Base-by-base conservation (phyloP, 2,113 vertebrate genomes). In the Isichthys henryi region DNA sequence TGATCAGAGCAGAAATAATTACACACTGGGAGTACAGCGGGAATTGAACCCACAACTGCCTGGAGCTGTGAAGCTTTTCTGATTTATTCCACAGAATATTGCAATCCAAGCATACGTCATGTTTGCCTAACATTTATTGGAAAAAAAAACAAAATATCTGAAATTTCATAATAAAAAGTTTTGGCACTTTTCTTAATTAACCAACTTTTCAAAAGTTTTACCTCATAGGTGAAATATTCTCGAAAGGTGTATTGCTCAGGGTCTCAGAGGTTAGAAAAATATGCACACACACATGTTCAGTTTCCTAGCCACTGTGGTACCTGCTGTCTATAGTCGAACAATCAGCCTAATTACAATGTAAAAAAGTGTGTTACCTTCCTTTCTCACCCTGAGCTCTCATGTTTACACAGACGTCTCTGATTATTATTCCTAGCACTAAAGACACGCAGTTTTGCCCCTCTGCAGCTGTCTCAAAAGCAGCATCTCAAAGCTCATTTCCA, bases 401-500 rank as follows among this genome's bases (percentile, higher is more conserved):
- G 74, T 91, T 92, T 90, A 90, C 88, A 35, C 35, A 90, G 74
- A 90, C 92, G 86, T 80, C 89, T 56, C 88, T 87, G 92, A 92
- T 92, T 91, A 89, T 89, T 90, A 88, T 93, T 48, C 90, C 2
- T 11, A 48, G 70, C 86, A 89, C 92, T 92, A 91, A 92, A 93
- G 89, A 92, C 88, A 86, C 88, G 88, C 56, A 50, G 88, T 84
- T 82, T 92, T 90, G 91, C 90, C 85, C 58, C 86, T 91, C 74
- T 90, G 89, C 89, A 56, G 90, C 93, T 89, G 89, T 89, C 89
- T 92, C 53, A 15, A 86, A 86, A 88, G 62, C 21, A 92, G 19
- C 92, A 86, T 87, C 92, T 93, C 90, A 90, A 91, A 93, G 91
- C 91, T 21, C 89, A 87, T 93, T 92, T 93, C 56, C 89, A 80